Evolutionary conservation across 2,797 vertebrate species (phyloP).

Genomic region (Cichlasoma orientale): DNA sequence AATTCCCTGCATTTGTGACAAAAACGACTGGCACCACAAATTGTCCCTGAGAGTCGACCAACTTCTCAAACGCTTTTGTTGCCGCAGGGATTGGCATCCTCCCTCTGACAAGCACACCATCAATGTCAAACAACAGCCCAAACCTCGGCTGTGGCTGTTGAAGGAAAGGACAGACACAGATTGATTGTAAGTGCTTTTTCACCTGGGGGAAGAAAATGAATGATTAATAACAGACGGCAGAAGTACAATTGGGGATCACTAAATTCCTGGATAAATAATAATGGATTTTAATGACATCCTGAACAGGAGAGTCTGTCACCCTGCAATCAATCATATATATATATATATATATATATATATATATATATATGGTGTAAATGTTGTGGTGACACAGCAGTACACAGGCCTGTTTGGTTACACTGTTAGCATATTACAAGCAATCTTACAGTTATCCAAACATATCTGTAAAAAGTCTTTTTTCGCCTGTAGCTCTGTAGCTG

Average conservation of each 20-base stretch:
- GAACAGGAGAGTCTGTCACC: background rate
- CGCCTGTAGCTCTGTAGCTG: background rate
- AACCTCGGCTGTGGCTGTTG: conserved; percentile 81
- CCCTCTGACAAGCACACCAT: conserved; percentile 90
- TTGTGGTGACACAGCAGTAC: conserved; percentile 40
- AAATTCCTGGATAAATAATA: background rate
- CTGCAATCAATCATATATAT: no score
- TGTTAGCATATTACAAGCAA: background rate
- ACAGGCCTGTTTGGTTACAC: background rate
- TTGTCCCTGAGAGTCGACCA: conserved; percentile 86
- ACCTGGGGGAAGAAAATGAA: background rate
- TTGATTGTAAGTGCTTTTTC: background rate
- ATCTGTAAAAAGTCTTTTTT: background rate
- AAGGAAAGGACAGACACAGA: background rate
- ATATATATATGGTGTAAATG: background rate
- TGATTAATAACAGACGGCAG: background rate
- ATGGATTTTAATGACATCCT: background rate
- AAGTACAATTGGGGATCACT: background rate
- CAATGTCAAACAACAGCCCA: conserved; percentile 91
- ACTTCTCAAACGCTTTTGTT: conserved; percentile 86
- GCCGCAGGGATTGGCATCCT: conserved; percentile 89
- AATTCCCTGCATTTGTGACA: conserved; percentile 94
- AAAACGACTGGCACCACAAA: conserved; percentile 91
- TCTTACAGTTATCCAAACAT: background rate
- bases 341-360: no score